phyloP scores from a whole-genome alignment of 2,797 vertebrate genomes.

The Champsocephalus esox region DNA sequence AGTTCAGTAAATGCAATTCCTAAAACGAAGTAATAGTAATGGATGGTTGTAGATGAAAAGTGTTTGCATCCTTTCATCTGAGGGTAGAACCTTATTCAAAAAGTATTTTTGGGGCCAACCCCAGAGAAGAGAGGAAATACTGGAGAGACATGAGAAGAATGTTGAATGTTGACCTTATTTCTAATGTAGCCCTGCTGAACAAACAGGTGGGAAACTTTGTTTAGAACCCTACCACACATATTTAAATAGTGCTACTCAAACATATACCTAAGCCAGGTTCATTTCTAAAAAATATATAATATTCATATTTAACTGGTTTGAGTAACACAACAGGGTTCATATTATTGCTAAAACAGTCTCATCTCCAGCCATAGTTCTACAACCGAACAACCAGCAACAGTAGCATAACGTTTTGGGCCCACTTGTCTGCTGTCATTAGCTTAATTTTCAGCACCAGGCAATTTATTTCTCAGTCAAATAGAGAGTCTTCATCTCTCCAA shows the following conservation, averaged over 20 bases:
- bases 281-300: not conserved
- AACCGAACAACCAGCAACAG: not conserved
- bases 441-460: not conserved
- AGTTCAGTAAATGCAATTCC: not conserved
- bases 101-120: slow-evolving; percentile 39
- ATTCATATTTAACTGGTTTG: not conserved
- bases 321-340: not conserved
- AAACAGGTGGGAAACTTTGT: slow-evolving; percentile 14
- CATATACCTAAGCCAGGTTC: not conserved
- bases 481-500: not conserved
- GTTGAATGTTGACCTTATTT: slow-evolving; percentile 30
- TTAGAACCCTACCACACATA: slow-evolving; percentile 3
- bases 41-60: slow-evolving; percentile 16
- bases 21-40: slow-evolving; percentile 27
- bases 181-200: slow-evolving; percentile 23
- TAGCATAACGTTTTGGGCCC: not conserved
- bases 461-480: no score
- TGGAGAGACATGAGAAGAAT: slow-evolving; percentile 24
- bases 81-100: slow-evolving; percentile 24
- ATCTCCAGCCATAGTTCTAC: no score
- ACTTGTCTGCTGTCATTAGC: not conserved
- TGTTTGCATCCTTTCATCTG: slow-evolving; percentile 10
- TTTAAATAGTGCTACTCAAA: not conserved
- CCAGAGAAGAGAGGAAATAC: slow-evolving; percentile 30
- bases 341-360: no score